Evolutionary conservation across 2,888 invertebrate species (phyloP).

Genomic region (Megaustenia siamemsis): DNA sequence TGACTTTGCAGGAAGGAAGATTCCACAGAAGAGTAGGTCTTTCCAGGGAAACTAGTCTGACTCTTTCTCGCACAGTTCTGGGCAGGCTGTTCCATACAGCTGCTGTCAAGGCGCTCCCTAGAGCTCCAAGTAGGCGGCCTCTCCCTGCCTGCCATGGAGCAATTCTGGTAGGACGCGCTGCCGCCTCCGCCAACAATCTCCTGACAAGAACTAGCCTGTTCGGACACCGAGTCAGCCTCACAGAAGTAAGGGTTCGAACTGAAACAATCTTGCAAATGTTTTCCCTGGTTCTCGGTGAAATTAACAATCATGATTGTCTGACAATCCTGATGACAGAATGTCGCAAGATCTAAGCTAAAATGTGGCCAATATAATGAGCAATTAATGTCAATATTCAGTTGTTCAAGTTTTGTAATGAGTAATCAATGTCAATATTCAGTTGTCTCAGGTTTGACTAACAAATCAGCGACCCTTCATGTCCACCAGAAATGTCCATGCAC

Average conservation of each 20-base stretch:
- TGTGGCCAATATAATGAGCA: not conserved
- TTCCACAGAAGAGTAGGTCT: not conserved
- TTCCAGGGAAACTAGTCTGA: not conserved
- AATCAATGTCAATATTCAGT: too few relatives aligned
- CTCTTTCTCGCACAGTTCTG: not conserved
- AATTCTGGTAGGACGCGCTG: not conserved
- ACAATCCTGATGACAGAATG: not conserved
- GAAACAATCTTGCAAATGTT: not conserved
- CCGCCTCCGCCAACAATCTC: not conserved
- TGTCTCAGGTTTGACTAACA: too few relatives aligned
- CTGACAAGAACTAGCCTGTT: not conserved
- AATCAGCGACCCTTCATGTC: too few relatives aligned
- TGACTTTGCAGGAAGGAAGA: not conserved
- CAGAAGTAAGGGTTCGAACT: not conserved
- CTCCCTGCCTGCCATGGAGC: not conserved
- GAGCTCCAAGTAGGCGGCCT: not conserved
- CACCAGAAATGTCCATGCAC: too few relatives aligned
- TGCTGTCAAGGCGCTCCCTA: conserved; percentile 10
- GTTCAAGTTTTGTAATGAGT: too few relatives aligned
- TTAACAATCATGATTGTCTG: conserved; percentile 25
- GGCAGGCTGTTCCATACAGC: conserved; percentile 35
- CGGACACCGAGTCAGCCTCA: not conserved
- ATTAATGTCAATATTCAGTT: too few relatives aligned
- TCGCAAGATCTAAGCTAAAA: not conserved
- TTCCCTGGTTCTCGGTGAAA: conserved; percentile 5